These are phyloP conservation scores for Melinaea marsaeus DNA, from an alignment of 2,888 invertebrate genomes.

Conservation along the genomic window DNA sequence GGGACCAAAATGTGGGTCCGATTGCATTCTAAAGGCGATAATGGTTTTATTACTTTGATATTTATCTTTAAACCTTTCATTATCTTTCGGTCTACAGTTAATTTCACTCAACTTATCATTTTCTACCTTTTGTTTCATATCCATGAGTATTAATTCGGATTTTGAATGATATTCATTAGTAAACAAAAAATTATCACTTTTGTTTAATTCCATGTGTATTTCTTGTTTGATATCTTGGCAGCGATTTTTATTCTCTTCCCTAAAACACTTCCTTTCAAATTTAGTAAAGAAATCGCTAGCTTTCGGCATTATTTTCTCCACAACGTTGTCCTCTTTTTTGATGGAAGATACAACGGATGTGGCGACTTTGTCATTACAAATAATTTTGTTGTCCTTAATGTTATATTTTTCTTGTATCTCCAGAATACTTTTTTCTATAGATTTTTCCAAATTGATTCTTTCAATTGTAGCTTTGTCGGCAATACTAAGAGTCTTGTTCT, in stretches of 20 bases:
- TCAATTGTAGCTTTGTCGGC: constrained; percentile 32
- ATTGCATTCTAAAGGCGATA: constrained; percentile 46
- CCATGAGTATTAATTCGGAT: constrained; percentile 46
- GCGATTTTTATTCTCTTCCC: constrained; percentile 20
- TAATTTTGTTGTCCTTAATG: constrained; percentile 20
- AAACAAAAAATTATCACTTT: constrained; percentile 29
- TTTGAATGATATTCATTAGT: constrained; percentile 42
- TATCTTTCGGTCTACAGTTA: constrained; percentile 37
- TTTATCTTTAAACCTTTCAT: constrained; percentile 43
- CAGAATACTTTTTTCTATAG: constrained; percentile 22
- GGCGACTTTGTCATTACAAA: constrained; percentile 20
- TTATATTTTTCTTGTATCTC: constrained; percentile 24
- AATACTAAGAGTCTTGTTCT: constrained; percentile 34
- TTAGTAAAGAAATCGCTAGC: constrained; percentile 23
- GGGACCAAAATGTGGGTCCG: constrained; percentile 46
- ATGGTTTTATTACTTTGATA: constrained; percentile 52
- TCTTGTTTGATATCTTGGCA: constrained; percentile 28
- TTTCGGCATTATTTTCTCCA: constrained; percentile 25
- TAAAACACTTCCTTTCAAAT: constrained; percentile 27
- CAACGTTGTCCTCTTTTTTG: constrained; percentile 25
- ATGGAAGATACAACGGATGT: constrained; percentile 3
- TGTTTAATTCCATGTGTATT: constrained; percentile 18
- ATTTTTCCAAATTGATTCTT: constrained; percentile 23
- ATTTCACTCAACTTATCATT: constrained; percentile 39
- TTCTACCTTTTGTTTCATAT: constrained; percentile 41